Evolutionary conservation across 2,113 vertebrate genomes (phyloP).

Genomic region (Synchiropus splendidus): DNA sequence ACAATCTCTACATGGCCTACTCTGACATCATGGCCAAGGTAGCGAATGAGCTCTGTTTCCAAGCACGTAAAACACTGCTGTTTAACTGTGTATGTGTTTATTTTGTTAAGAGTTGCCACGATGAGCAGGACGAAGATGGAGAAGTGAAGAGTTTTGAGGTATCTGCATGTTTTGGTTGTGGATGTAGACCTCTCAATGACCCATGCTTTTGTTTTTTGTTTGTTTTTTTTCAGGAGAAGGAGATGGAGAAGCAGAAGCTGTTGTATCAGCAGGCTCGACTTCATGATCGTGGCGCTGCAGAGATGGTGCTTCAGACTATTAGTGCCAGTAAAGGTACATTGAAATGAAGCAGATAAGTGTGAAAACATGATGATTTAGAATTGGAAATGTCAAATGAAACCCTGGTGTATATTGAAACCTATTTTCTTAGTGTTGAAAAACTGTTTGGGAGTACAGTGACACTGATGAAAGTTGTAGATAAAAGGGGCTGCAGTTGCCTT

Average conservation of each 20-base stretch:
- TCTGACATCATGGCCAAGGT: constrained; percentile 98
- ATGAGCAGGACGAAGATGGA: constrained; percentile 88
- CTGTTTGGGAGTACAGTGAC: no score
- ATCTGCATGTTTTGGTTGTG: background rate
- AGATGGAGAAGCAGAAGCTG: constrained; percentile 98
- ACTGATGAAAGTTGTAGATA: no score
- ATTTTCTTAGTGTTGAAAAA: no score
- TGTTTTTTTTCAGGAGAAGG: constrained; percentile 76
- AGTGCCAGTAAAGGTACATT: constrained; percentile 86
- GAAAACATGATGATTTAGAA: background rate
- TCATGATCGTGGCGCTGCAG: constrained; percentile 86
- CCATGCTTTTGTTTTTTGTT: background rate
- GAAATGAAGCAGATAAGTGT: background rate
- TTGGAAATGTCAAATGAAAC: background rate
- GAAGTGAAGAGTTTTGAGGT: constrained; percentile 98
- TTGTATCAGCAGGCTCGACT: constrained; percentile 93
- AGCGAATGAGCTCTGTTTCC: background rate
- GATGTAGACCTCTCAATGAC: background rate
- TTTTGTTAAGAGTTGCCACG: constrained; percentile 82
- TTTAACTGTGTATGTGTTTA: background rate
- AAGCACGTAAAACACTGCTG: background rate
- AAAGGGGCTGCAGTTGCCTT: no score
- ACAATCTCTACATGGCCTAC: constrained; percentile 94
- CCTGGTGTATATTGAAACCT: no score
- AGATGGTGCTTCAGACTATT: constrained; percentile 95